Base-by-base conservation (phyloP, 2,888 invertebrate genomes). In the Mythimna ferrago region DNA sequence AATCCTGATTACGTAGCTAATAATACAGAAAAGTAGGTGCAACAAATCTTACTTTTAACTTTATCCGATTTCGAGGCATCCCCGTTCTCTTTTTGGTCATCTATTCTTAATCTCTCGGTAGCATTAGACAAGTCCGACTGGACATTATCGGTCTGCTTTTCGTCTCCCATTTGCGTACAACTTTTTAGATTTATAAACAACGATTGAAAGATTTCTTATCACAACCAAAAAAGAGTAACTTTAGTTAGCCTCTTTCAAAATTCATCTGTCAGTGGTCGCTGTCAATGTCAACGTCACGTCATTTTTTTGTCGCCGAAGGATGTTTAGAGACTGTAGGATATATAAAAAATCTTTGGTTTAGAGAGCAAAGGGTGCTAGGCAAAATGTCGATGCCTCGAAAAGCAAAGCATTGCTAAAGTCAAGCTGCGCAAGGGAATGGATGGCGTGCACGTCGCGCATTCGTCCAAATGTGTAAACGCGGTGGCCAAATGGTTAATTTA, bases 51-150 rank as follows among this genome's bases (percentile, higher is more conserved):
- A 95, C 96, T 92, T 94, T 96, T 96, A 32, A 94, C 89, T 94
- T 95, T 96, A 73, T 96, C 96, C 0, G 89, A 85, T 88, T 95
- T 96, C 9, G 80, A 84, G 41, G 82, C 76, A 58, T 95, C 95
- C 2, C 91, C 92, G 76, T 91, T 92, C 54, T 95, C 95, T 84
- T 94, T 96, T 53, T 89, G 89, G 21, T 93, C 94, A 9, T 94
- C 94, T 60, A 90, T 85, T 88, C 93, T 94, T 48, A 89, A 84
- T 70, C 81, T 92, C 63, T 95, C 95, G 26, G 89, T 89, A 3
- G 89, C 90, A 63, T 80, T 88, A 2, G 92, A 88, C 65, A 90
- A 76, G 57, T 92, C 93, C 6, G 86, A 83, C 66, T 89, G 90
- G 53, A 62, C 76, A 73, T 94, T 92, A 1, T 92, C 92, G 0